A percentile compares a stretch with the other conserved stretches of the same genome.
Conservation (phyloP, 35 echinoderm and acorn worm species). For the Diadema setosum region DNA sequence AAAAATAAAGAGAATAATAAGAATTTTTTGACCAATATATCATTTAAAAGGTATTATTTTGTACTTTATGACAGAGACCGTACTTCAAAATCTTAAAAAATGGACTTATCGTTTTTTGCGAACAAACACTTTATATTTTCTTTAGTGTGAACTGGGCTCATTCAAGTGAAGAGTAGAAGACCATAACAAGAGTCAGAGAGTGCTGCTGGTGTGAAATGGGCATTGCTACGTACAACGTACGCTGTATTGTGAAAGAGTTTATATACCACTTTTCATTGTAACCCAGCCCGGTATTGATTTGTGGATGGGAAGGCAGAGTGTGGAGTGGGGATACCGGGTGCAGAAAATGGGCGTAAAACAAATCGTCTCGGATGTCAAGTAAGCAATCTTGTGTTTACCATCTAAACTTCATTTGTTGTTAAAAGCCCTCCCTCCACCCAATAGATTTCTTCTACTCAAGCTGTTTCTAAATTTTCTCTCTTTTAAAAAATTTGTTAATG, state of each 20-base stretch:
- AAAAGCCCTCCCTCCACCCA: background rate
- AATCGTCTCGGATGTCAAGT: background rate
- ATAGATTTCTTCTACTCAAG: background rate
- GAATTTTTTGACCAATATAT: too few species aligned
- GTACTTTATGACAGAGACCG: too few species aligned
- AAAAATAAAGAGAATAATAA: too few species aligned
- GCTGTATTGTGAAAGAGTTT: background rate
- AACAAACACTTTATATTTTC: too few species aligned
- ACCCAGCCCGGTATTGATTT: background rate
- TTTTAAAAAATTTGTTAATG: too few species aligned
- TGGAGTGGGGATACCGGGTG: background rate
- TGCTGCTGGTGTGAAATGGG: background rate
- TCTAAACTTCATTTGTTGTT: background rate
- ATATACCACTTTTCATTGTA: background rate
- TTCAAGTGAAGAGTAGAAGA: too few species aligned
- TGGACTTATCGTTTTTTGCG: too few species aligned
- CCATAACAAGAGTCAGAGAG: background rate
- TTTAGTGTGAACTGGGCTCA: too few species aligned
- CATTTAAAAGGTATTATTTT: too few species aligned
- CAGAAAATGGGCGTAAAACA: background rate
- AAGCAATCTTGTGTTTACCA: background rate
- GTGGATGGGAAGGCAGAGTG: background rate
- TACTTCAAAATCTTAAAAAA: too few species aligned
- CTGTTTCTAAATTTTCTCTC: too few species aligned
- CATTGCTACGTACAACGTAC: background rate